phyloP scores from a whole-genome alignment of 2,797 vertebrate genomes.

The Eupleurogrammus muticus region DNA sequence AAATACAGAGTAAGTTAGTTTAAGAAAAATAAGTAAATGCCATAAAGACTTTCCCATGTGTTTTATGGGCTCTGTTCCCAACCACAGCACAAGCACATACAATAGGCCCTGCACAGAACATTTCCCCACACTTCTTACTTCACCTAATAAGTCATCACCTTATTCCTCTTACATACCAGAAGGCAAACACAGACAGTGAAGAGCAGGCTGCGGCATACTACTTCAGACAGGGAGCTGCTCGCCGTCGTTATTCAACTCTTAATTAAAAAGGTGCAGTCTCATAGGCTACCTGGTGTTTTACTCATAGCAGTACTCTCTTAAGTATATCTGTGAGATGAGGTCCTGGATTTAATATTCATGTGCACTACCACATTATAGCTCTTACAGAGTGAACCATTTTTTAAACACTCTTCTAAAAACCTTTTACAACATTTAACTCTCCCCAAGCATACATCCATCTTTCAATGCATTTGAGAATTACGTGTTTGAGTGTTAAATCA shows the following conservation, averaged over 20 bases:
- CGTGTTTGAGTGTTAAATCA: conserved; percentile 47
- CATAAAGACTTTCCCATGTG: conserved; percentile 74
- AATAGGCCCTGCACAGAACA: conserved; percentile 62
- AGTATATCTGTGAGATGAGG: conserved; percentile 43
- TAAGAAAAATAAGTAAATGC: conserved; percentile 66
- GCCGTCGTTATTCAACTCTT: conserved; percentile 60
- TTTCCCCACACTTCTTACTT: conserved; percentile 75
- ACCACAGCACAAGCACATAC: conserved; percentile 65
- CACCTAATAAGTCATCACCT: conserved; percentile 83
- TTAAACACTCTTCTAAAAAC: conserved; percentile 42
- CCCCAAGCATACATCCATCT: conserved; percentile 48
- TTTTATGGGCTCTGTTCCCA: conserved; percentile 63
- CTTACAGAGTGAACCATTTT: conserved; percentile 37
- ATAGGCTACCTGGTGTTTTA: conserved; percentile 49
- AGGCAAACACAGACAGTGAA: conserved; percentile 66
- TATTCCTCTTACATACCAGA: conserved; percentile 65
- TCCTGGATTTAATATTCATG: conserved; percentile 61
- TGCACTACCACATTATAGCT: conserved; percentile 44
- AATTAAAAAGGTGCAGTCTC: conserved; percentile 71
- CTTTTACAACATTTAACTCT: conserved; percentile 52
- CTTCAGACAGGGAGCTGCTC: conserved; percentile 59
- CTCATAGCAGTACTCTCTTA: conserved; percentile 43
- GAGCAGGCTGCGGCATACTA: conserved; percentile 54
- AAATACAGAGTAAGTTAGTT: conserved; percentile 53
- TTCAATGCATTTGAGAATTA: conserved; percentile 30